phyloP scores from a whole-genome alignment of 2,888 invertebrate genomes.

The Morpho achilles region DNA sequence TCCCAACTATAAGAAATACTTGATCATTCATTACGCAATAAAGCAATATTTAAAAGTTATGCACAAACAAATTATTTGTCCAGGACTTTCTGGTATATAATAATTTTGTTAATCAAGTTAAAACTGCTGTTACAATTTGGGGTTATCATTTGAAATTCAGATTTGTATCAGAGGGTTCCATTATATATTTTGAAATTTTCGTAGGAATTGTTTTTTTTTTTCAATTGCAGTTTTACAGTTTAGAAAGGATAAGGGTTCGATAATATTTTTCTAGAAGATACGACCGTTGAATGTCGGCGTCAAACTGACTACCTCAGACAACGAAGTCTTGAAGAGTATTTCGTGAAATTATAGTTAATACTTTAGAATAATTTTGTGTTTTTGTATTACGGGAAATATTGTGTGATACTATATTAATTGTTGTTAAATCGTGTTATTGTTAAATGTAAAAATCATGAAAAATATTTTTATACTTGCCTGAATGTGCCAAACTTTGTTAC shows the following conservation, averaged over 20 bases:
- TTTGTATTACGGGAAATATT: slow-evolving; percentile 13
- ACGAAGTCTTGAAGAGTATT: slow-evolving; percentile 42
- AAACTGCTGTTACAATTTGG: no score
- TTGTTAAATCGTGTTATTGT: slow-evolving; percentile 32
- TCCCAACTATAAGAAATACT: no score
- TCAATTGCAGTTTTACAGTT: slow-evolving; percentile 70
- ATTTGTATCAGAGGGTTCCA: no score
- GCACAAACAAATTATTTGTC: no score
- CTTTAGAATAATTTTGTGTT: slow-evolving; percentile 28
- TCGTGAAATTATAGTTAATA: slow-evolving; percentile 31
- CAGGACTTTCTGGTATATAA: no score
- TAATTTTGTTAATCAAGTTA: no score
- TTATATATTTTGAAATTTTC: no score
- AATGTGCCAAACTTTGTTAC: slow-evolving; percentile 25
- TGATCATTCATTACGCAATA: no score
- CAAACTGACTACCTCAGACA: slow-evolving; percentile 28
- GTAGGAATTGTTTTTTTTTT: slow-evolving; percentile 33
- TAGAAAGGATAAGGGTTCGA: slow-evolving; percentile 71
- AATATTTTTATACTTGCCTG: slow-evolving; percentile 23
- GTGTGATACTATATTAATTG: slow-evolving; percentile 28
- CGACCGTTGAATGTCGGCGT: slow-evolving; percentile 36
- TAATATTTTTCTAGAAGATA: slow-evolving; percentile 65
- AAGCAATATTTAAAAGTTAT: no score
- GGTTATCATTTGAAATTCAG: no score
- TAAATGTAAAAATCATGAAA: slow-evolving; percentile 29